A percentile compares a stretch with the other conserved stretches of the same genome.
Conservation (phyloP, 2,113 vertebrate species). For the Lophius piscatorius region DNA sequence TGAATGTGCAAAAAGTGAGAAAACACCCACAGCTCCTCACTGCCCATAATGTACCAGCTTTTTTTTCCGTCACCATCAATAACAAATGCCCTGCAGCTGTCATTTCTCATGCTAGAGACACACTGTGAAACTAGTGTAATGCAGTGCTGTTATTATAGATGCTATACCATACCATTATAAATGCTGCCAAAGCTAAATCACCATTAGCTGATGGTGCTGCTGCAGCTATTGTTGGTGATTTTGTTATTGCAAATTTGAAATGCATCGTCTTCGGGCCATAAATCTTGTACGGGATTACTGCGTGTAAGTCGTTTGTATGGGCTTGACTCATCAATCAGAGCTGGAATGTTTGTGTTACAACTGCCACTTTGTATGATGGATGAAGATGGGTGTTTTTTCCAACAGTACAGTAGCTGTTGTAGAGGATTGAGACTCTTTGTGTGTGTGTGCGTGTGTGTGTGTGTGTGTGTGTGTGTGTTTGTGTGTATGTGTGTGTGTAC, state of each 20-base stretch:
- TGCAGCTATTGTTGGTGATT: slow-evolving; percentile 56
- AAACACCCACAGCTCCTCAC: slow-evolving; percentile 54
- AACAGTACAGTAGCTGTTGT: slow-evolving; percentile 58
- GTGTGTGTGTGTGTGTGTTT: slow-evolving; percentile 30
- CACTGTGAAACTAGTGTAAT: slow-evolving; percentile 29
- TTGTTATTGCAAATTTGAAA: slow-evolving; percentile 66
- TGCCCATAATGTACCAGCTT: slow-evolving; percentile 26
- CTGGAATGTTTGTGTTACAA: slow-evolving; percentile 71
- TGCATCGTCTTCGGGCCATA: slow-evolving; percentile 53
- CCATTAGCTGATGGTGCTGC: slow-evolving; percentile 49
- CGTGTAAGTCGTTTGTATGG: slow-evolving; percentile 61
- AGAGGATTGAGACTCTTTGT: slow-evolving; percentile 10
- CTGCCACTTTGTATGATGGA: slow-evolving; percentile 73
- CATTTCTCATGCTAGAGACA: slow-evolving; percentile 24
- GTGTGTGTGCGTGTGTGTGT: slow-evolving; percentile 18
- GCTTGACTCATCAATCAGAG: slow-evolving; percentile 71
- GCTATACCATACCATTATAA: slow-evolving; percentile 38
- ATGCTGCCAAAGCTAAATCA: slow-evolving; percentile 57
- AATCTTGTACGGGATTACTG: slow-evolving; percentile 68
- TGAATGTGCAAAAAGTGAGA: slow-evolving; percentile 55
- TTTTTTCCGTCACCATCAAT: slow-evolving; percentile 28
- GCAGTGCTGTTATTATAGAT: slow-evolving; percentile 43
- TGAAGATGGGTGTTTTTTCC: slow-evolving; percentile 66
- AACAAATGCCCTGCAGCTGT: slow-evolving; percentile 42
- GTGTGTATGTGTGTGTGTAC: slow-evolving; percentile 17